These are phyloP conservation scores for Netelia fuscicornis DNA, from an alignment of 2,888 invertebrate genomes.

Conservation along the genomic window DNA sequence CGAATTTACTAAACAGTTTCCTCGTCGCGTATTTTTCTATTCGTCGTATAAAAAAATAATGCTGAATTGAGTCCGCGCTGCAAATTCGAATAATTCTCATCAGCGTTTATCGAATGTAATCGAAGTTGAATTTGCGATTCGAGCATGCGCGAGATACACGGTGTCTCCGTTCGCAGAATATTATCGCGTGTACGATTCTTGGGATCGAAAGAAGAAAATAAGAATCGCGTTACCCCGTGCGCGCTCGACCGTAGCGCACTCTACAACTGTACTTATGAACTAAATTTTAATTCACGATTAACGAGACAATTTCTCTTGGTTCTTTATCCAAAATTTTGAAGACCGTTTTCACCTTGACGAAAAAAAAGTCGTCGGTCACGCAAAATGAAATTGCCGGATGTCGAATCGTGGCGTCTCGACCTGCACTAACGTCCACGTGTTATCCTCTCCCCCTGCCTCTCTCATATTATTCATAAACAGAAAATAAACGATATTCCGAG, in stretches of 20 bases:
- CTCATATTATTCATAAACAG: background rate
- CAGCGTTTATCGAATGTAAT: too few species aligned
- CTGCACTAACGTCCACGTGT: slow-evolving; percentile 38
- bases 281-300: too few species aligned
- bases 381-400: background rate
- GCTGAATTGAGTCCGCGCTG: too few species aligned
- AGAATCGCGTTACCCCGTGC: slow-evolving; percentile 37
- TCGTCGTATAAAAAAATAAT: too few species aligned
- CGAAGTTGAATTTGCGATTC: slow-evolving; percentile 29
- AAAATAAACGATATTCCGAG: slow-evolving; percentile 17
- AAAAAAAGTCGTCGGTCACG: background rate
- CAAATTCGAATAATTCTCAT: too few species aligned
- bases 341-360: slow-evolving; percentile 2
- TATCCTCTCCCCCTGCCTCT: background rate
- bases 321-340: background rate
- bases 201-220: slow-evolving; percentile 23
- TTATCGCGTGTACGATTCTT: slow-evolving; percentile 44
- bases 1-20: too few species aligned
- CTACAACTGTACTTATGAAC: background rate
- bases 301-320: background rate
- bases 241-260: background rate
- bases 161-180: slow-evolving; percentile 40
- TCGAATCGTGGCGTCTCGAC: slow-evolving; percentile 29
- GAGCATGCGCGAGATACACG: slow-evolving; percentile 17
- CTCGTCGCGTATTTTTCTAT: too few species aligned